A percentile compares a stretch with the other conserved stretches of the same genome.
Evolutionary conservation across 2,888 invertebrate species (phyloP).

Genomic region (Aplocera efformata): DNA sequence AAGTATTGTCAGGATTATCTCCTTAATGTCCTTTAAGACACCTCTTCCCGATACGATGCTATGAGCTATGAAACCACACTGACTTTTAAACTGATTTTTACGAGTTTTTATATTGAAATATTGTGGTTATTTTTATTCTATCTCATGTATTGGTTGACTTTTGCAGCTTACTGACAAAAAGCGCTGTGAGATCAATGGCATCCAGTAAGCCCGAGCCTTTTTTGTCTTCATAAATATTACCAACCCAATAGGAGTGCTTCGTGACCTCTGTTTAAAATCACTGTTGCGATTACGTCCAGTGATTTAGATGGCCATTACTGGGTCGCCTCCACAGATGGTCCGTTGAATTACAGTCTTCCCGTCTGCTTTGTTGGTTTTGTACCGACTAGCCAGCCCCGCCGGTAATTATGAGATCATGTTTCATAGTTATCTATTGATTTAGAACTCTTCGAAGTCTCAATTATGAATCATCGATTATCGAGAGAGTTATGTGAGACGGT

Average conservation of each 20-base stretch:
- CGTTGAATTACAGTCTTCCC: slow-evolving; percentile 70
- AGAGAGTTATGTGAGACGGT: slow-evolving; percentile 60
- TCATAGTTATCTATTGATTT: slow-evolving; percentile 72
- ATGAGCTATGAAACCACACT: slow-evolving; percentile 33
- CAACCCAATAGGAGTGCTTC: slow-evolving; percentile 60
- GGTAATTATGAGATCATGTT: slow-evolving; percentile 76
- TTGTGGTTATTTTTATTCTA: slow-evolving; percentile 8
- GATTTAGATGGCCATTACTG: slow-evolving; percentile 70
- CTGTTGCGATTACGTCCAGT: slow-evolving; percentile 69
- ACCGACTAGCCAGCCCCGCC: slow-evolving; percentile 53
- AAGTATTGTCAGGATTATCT: slow-evolving; percentile 52
- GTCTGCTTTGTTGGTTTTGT: slow-evolving; percentile 67
- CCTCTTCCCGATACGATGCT: slow-evolving; percentile 52
- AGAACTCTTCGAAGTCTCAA: slow-evolving; percentile 69
- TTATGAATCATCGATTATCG: slow-evolving; percentile 71
- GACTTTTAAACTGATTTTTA: slow-evolving; percentile 41
- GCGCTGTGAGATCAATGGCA: slow-evolving; percentile 50
- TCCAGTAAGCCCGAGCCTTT: slow-evolving; percentile 46
- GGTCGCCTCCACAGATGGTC: slow-evolving; percentile 68
- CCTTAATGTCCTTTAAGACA: slow-evolving; percentile 53
- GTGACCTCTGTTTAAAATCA: slow-evolving; percentile 73
- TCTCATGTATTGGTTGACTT: slow-evolving; percentile 12
- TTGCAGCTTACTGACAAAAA: slow-evolving; percentile 49
- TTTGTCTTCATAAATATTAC: slow-evolving; percentile 65
- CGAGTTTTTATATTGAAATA: slow-evolving; percentile 18